Conservation (phyloP, 2,888 invertebrate genomes). For the Azorinus chamasolen region DNA sequence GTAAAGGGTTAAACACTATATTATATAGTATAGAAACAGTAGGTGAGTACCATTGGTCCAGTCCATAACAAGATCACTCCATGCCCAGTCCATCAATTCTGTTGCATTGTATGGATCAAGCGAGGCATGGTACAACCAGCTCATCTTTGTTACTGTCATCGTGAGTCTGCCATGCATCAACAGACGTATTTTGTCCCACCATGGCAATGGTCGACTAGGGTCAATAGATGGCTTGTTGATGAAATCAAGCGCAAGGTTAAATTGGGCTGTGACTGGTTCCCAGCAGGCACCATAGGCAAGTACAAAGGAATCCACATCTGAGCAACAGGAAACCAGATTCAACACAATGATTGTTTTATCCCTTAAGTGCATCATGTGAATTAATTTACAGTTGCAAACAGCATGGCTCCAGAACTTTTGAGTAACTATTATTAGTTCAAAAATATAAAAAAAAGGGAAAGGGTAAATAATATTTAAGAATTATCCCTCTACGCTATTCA, state of each 20-base stretch:
- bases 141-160: conserved; percentile 94
- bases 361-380: too few relatives aligned
- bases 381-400: too few relatives aligned
- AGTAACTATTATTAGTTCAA: too few relatives aligned
- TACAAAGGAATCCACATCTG: conserved; percentile 94
- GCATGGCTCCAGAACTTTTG: too few relatives aligned
- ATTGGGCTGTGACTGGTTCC: conserved; percentile 98
- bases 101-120: conserved; percentile 99
- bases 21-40: too few relatives aligned
- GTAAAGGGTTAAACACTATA: too few relatives aligned
- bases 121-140: conserved; percentile 97
- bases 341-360: too few relatives aligned
- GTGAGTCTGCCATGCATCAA: conserved; percentile 97
- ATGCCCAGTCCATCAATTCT: conserved; percentile 99
- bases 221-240: conserved; percentile 89
- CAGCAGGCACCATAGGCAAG: conserved; percentile 99
- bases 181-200: conserved; percentile 98
- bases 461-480: too few relatives aligned
- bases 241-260: conserved; percentile 93
- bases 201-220: conserved; percentile 96
- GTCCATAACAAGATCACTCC: conserved; percentile 97
- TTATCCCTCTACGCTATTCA: too few relatives aligned
- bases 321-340: neutral
- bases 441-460: too few relatives aligned
- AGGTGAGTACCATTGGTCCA: conserved; percentile 98